Percentiles rank a stretch among this genome's conserved stretches.
These are phyloP conservation scores for Pyrochroa serraticornis DNA, from an alignment of 2,888 invertebrate genomes.

Conservation along the genomic window DNA sequence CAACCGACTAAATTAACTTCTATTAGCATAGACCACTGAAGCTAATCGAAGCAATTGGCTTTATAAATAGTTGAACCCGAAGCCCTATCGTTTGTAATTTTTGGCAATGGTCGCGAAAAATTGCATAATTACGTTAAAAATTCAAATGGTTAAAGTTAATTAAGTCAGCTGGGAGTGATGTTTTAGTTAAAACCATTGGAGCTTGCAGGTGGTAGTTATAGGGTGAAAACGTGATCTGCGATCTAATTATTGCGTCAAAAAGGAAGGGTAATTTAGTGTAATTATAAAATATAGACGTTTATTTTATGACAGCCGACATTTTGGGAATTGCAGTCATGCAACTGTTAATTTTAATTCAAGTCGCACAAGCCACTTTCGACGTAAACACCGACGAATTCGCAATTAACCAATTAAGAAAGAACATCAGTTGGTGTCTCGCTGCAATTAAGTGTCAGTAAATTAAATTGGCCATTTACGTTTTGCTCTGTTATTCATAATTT, in stretches of 20 bases:
- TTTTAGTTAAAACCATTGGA: slow-evolving; percentile 38
- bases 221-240: slow-evolving; percentile 40
- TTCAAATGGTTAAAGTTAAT: slow-evolving; percentile 25
- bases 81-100: not conserved
- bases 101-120: not conserved
- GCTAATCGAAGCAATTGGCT: no score
- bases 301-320: slow-evolving; percentile 1
- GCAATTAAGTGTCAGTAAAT: not conserved
- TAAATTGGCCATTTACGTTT: not conserved
- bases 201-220: slow-evolving; percentile 39
- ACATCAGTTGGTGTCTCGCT: not conserved
- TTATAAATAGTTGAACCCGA: no score
- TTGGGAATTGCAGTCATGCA: slow-evolving; percentile 12
- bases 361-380: not conserved
- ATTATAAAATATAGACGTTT: slow-evolving; percentile 24
- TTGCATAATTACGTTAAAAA: slow-evolving; percentile 12
- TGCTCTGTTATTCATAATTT: not conserved
- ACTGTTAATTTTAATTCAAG: slow-evolving; percentile 19
- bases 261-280: slow-evolving; percentile 17
- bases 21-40: not conserved
- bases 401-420: slow-evolving; percentile 1
- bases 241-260: slow-evolving; percentile 34
- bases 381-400: not conserved
- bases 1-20: not conserved
- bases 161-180: slow-evolving; percentile 32